These are phyloP conservation scores for Chrysina gloriosa DNA, from an alignment of 2,888 invertebrate species.

Conservation along the genomic window DNA sequence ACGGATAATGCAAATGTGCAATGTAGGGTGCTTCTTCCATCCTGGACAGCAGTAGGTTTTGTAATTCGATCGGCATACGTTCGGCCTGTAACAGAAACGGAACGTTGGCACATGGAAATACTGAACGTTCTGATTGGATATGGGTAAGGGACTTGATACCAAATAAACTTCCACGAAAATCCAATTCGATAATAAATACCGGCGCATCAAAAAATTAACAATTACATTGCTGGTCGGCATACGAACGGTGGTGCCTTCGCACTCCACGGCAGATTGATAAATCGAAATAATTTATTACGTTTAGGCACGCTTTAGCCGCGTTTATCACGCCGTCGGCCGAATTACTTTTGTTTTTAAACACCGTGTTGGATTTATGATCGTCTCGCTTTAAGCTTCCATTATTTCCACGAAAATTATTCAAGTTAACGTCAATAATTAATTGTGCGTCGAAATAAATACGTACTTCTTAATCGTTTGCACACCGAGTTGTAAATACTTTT, in stretches of 20 bases:
- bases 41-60: slow-evolving; percentile 87
- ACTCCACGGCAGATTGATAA: slow-evolving; percentile 27
- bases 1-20: slow-evolving; percentile 85
- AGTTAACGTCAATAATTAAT: too few relatives aligned
- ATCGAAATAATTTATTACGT: slow-evolving; percentile 26
- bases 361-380: slow-evolving; percentile 11
- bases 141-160: too few relatives aligned
- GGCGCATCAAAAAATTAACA: neutral
- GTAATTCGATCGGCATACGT: slow-evolving; percentile 81
- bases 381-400: too few relatives aligned
- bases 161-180: too few relatives aligned
- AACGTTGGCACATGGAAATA: too few relatives aligned
- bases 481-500: too few relatives aligned
- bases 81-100: slow-evolving; percentile 73
- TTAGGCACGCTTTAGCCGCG: slow-evolving; percentile 34
- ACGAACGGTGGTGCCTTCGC: too few relatives aligned
- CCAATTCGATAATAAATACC: too few relatives aligned
- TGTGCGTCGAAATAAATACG: too few relatives aligned
- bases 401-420: too few relatives aligned
- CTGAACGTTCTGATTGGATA: too few relatives aligned
- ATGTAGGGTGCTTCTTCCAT: slow-evolving; percentile 80
- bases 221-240: neutral
- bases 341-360: slow-evolving; percentile 25
- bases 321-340: slow-evolving; percentile 33
- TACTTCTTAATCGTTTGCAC: too few relatives aligned